Evolutionary conservation across 2,797 vertebrate genomes (phyloP), one percentile per base, ranked within the genome.

Genomic region (Anguilla megastoma): DNA sequence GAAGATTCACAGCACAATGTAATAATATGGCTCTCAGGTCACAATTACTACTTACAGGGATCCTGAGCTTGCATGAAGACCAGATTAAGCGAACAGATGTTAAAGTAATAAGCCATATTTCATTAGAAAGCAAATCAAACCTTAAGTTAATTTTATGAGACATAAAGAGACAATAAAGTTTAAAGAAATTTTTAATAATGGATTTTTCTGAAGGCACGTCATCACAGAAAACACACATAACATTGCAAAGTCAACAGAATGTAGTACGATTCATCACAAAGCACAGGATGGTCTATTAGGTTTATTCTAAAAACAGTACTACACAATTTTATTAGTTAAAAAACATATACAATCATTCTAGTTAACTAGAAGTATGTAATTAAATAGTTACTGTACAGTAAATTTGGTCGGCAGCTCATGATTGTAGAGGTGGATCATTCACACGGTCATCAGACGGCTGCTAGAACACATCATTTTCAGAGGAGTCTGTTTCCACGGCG

Each of bases 401-500:
- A 45, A 21, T 80, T 41, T 54, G 18, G 82, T 30, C 0, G n/a
- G 50, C 56, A 33, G 14, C n/a, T 54, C 52, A 30, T 84, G 27
- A 84, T 48, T 84, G 83, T 48, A 84, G 50, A 30, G 41, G 48
- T 27, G 45, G 48, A 41, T 83, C 24, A 24, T 84, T 56, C 50
- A 54, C 8, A 56, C 50, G 16, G 52, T 56, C n/a, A 3, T 50
- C 24, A 18, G 79, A n/a, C 12, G 45, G 5, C n/a, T 69, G 79
- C 94, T 92, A 97, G 93, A 97, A 97, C 0, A 94, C 94, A 82
- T 97, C 95, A 79, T 93, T 89, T 58, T 94, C 95, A 0, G 97
- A 97, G 60, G 96, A 96, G 85, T 94, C 95, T 0, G 71, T 89
- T 84, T 94, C 90, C 0, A 87, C 0, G 14, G 91, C 91, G 89